Evolutionary conservation across 2,888 invertebrate genomes (phyloP), one percentile per base, ranked within the genome.

Genomic region (Parthenolecanium corni): DNA sequence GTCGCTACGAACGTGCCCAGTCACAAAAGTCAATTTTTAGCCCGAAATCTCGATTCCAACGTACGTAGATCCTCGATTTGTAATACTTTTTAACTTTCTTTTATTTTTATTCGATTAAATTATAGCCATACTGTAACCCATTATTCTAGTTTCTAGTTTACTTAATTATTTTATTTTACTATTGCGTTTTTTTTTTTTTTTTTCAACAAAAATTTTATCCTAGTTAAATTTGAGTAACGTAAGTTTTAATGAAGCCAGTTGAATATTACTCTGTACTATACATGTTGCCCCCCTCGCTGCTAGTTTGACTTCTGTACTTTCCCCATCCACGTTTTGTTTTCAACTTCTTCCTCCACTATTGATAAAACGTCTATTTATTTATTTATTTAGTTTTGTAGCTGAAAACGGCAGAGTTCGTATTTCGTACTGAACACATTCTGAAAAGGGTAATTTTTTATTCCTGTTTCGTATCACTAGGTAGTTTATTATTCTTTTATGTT

Each of bases 171-270:
- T 52, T 52, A 52, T 52, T 52, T 51, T 52, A 31, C 5, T 31
- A 31, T 31, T 31, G 31, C 31, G 31, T 6, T 6, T 31, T n/a
- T n/a, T n/a, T n/a, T n/a, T n/a, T n/a, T n/a, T n/a, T n/a, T n/a
- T n/a, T 18, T 25, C 52, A 31, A 49, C 21, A 18, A 24, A 52
- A 52, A 23, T 52, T 52, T 52, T 52, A 52, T 52, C 25, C 52
- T 52, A 52, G 52, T 52, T 52, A 52, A 52, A 16, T 52, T n/a
- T 12, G 24, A 2, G 18, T 31, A 16, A n/a, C 25, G 52, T 23
- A 52, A 52, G 16, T 52, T 52, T 52, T 52, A 52, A 52, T 31
- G 24, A 23, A 25, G 52, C 52, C 31, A 52, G 52, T 52, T 52
- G 21, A 52, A 24, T 25, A 52, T 23, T 52, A 24, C 25, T 52